phyloP scores from a whole-genome alignment of 2,113 vertebrate species.

The Ctenodactylus gundi region DNA sequence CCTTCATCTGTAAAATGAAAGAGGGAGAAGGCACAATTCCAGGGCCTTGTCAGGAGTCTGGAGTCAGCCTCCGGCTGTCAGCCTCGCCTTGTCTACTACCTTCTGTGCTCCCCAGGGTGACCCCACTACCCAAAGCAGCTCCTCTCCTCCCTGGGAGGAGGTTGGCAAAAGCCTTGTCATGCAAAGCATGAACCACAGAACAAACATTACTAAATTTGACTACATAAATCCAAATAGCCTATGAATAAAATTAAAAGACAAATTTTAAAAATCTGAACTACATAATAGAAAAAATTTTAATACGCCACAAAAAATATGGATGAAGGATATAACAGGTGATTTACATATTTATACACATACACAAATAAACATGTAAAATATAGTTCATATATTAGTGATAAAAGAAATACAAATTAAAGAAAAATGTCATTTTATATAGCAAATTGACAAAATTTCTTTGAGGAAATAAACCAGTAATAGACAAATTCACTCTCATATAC shows the following conservation, averaged over 20 bases:
- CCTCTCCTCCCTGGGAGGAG: neutral
- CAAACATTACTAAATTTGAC: conserved; percentile 30
- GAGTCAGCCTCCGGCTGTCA: neutral
- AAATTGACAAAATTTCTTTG: conserved; percentile 18
- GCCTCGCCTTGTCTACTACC: neutral
- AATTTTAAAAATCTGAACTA: neutral
- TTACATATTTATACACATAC: neutral
- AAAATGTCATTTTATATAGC: neutral
- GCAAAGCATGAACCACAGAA: neutral
- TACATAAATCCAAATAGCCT: neutral
- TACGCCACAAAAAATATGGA: neutral
- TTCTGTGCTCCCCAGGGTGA: neutral
- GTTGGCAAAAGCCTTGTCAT: neutral
- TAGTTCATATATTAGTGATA: neutral
- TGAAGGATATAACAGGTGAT: neutral
- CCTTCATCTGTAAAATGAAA: conserved; percentile 66
- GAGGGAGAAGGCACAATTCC: neutral
- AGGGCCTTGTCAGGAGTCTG: neutral
- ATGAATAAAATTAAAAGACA: conserved; percentile 35
- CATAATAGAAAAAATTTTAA: conserved; percentile 25
- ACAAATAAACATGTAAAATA: neutral
- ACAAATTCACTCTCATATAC: neutral
- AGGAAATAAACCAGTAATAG: neutral
- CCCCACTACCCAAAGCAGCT: neutral
- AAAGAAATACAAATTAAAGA: conserved; percentile 1